phyloP scores from a whole-genome alignment of 30 jellyfish, hydroid and myxozoan genomes.

The Aurelia sp. region DNA sequence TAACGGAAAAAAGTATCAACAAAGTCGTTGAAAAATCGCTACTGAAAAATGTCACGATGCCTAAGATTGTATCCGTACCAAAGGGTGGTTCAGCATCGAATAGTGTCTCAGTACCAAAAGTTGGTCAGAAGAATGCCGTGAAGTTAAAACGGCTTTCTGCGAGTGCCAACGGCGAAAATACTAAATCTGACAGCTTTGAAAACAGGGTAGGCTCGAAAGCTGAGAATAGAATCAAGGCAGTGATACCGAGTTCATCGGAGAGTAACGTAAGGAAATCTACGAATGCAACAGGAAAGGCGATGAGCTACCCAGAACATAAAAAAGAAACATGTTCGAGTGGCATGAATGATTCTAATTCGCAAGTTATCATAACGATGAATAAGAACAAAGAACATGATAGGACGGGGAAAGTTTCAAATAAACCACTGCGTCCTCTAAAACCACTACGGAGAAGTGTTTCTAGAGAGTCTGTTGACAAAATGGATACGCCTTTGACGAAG shows the following conservation, averaged over 20 bases:
- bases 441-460: slow-evolving; percentile 7
- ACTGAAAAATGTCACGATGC: neutral
- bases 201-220: neutral
- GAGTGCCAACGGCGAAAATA: neutral
- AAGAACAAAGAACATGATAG: neutral
- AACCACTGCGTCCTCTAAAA: slow-evolving; percentile 19
- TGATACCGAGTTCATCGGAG: too few species aligned
- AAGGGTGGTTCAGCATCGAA: neutral
- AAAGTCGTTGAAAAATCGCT: neutral
- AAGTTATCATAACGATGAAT: neutral
- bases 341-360: neutral
- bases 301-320: too few species aligned
- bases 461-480: neutral
- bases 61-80: neutral
- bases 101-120: neutral
- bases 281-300: too few species aligned
- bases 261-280: too few species aligned
- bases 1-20: neutral
- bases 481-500: neutral
- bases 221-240: neutral
- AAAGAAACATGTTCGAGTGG: too few species aligned
- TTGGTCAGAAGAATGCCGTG: neutral
- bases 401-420: neutral
- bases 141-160: neutral
- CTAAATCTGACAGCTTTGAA: neutral